Percentiles rank a stretch among this genome's conserved stretches.
phyloP scores from a whole-genome alignment of 2,888 invertebrate species.

The Amitus sp. region DNA sequence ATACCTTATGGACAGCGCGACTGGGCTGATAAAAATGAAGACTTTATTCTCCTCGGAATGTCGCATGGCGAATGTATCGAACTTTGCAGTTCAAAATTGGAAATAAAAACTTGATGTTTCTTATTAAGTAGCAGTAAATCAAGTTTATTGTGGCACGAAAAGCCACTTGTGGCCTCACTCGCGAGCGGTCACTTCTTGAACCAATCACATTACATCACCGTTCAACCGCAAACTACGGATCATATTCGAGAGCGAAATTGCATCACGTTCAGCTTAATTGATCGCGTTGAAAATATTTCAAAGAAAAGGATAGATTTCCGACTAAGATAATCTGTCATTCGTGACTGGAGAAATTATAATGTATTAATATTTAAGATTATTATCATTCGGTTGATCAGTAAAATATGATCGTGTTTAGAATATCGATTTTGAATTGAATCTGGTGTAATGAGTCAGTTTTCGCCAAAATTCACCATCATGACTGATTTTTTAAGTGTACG shows the following conservation, averaged over 20 bases:
- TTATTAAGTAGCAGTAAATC: neutral
- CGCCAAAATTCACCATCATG: too few relatives aligned
- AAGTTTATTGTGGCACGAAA: neutral
- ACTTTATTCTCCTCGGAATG: neutral
- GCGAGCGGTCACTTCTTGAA: neutral
- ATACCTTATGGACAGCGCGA: slow-evolving; percentile 28
- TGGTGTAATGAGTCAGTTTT: too few relatives aligned
- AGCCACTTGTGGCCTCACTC: neutral
- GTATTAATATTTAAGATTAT: too few relatives aligned
- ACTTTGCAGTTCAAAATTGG: too few relatives aligned
- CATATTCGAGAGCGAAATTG: neutral
- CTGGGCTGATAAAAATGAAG: neutral
- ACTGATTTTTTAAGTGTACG: too few relatives aligned
- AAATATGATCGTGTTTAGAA: too few relatives aligned
- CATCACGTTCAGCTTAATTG: neutral
- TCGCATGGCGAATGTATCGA: neutral
- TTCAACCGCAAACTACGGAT: neutral
- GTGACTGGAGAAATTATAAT: too few relatives aligned
- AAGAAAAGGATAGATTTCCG: too few relatives aligned
- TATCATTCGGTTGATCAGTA: too few relatives aligned
- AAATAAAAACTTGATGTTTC: too few relatives aligned
- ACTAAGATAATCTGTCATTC: too few relatives aligned
- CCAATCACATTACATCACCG: neutral
- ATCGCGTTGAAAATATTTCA: neutral
- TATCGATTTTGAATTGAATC: too few relatives aligned